Evolutionary conservation across 2,113 vertebrate species (phyloP), one percentile per base, ranked within the genome.

Genomic region (Bucco capensis): DNA sequence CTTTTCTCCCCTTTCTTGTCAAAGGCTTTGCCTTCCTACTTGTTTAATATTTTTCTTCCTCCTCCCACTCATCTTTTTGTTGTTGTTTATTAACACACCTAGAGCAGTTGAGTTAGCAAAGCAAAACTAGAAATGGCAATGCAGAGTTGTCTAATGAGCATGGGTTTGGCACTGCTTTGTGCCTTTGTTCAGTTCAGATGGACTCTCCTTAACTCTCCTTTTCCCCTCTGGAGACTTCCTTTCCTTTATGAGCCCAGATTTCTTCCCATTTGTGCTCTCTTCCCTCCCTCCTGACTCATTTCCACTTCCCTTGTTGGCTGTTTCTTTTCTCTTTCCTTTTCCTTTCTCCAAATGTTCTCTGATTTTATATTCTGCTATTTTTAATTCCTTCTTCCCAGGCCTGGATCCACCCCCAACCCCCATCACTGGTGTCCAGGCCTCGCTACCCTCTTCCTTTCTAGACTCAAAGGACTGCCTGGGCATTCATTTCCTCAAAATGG

Each of bases 271-370:
- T 78, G n/a, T 77, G 31, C 47, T 76, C 54, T 84, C 56, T 85
- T 89, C 76, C 78, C 89, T 95, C 90, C 62, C 92, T 88, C 77
- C 89, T 93, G 88, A 96, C 74, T 94, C 90, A 93, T 69, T 95
- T 95, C 92, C 88, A 92, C 49, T 92, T 94, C 90, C 69, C 79
- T 53, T 90, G 58, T 60, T 35, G 64, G 35, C 54, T 46, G 58
- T 51, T 84, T 72, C 88, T 92, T 88, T 81, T 89, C 77, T 84
- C 83, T 81, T 94, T 70, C 88, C 88, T 78, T 65, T 92, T 95
- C 62, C 81, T 76, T 87, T 86, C 22, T 28, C 86, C 38, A 16
- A 87, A 54, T 13, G 10, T 54, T 76, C 54, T 93, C 72, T 66
- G 53, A 79, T 61, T 33, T 82, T 78, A 30, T 12, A 53, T 62